Conservation (phyloP, 2,797 vertebrate species). For the Megalops cyprinoides region DNA sequence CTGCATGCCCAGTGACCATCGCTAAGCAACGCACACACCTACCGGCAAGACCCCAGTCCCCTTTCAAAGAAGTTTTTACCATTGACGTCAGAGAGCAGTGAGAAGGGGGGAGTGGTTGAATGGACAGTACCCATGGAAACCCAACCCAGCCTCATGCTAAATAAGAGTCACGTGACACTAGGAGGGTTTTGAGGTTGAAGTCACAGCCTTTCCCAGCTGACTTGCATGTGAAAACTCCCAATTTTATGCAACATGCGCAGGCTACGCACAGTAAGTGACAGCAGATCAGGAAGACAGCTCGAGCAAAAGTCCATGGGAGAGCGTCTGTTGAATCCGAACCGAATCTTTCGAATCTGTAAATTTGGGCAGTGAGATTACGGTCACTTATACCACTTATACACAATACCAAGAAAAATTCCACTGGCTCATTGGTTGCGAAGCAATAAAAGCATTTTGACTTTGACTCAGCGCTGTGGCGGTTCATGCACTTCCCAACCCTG, state of each 20-base stretch:
- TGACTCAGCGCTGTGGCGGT: too few relatives aligned
- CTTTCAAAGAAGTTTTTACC: constrained; percentile 42
- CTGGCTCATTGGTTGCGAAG: too few relatives aligned
- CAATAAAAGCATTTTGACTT: too few relatives aligned
- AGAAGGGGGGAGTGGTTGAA: not conserved
- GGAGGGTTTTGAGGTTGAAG: not conserved
- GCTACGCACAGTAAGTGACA: not conserved
- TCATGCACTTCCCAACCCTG: too few relatives aligned
- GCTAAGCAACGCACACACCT: constrained; percentile 57
- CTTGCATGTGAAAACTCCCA: not conserved
- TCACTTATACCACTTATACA: too few relatives aligned
- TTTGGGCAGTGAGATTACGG: not conserved
- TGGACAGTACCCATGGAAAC: constrained; percentile 26
- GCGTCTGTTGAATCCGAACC: not conserved
- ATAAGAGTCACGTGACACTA: constrained; percentile 4
- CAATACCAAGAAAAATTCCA: too few relatives aligned
- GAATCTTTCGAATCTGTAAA: not conserved
- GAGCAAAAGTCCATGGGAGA: not conserved
- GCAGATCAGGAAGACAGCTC: not conserved
- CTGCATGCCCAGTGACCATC: constrained; percentile 46
- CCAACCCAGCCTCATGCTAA: not conserved
- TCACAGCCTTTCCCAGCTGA: not conserved
- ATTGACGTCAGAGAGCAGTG: constrained; percentile 58
- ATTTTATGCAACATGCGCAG: not conserved
- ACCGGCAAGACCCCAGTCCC: constrained; percentile 42